These are phyloP conservation scores for Drosophila lacertosa DNA, from an alignment of 1,140 invertebrate species.

Conservation along the genomic window DNA sequence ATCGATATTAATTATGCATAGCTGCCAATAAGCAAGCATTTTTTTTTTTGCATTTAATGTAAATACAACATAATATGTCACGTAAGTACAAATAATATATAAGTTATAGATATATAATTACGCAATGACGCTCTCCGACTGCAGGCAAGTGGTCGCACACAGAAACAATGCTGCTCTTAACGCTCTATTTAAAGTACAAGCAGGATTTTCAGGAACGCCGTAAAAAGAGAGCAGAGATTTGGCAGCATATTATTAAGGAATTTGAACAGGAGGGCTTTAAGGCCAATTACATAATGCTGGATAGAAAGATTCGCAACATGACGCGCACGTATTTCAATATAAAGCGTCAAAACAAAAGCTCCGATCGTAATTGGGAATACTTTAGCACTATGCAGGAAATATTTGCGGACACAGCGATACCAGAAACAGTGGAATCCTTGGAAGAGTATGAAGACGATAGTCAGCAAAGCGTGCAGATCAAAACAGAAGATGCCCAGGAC, in stretches of 20 bases:
- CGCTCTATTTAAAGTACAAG: conserved; percentile 30
- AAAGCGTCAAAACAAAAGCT: neutral
- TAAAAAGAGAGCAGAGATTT: conserved; percentile 10
- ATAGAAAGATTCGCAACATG: conserved; percentile 35
- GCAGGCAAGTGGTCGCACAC: conserved; percentile 12
- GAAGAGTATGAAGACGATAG: neutral
- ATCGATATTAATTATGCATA: conserved; percentile 11
- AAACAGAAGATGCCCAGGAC: neutral
- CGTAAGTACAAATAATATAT: conserved; percentile 14
- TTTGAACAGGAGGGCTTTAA: conserved; percentile 6
- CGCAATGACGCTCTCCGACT: neutral
- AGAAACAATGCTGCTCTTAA: conserved; percentile 6
- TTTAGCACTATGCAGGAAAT: conserved; percentile 20
- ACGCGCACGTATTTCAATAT: conserved; percentile 34
- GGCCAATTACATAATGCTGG: conserved; percentile 20
- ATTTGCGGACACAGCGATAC: neutral
- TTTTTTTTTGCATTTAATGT: neutral
- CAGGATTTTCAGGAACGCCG: neutral
- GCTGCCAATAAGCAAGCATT: conserved; percentile 6
- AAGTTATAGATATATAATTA: neutral
- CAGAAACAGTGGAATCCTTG: neutral
- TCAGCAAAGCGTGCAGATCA: neutral
- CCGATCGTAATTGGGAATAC: conserved; percentile 14
- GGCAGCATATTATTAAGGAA: conserved; percentile 13
- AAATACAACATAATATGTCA: conserved; percentile 1